These are phyloP conservation scores for Chironomus tepperi DNA, from an alignment of 1,140 invertebrate genomes.

Conservation along the genomic window DNA sequence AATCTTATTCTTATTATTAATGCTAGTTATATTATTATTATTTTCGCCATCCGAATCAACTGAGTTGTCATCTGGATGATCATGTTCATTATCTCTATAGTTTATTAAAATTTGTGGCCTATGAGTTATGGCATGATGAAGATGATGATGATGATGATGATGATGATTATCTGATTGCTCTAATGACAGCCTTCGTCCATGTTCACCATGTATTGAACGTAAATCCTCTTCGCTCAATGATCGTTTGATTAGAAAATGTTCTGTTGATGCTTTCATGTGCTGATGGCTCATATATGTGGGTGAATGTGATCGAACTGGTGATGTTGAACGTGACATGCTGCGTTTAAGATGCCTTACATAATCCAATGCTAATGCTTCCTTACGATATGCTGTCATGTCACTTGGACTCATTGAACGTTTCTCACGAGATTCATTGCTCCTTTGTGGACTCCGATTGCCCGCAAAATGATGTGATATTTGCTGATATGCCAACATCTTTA, in stretches of 20 bases:
- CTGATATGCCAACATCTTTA: conserved; percentile 20
- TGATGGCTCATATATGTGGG: background rate
- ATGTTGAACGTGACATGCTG: conserved; percentile 5
- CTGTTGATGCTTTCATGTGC: background rate
- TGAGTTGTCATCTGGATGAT: background rate
- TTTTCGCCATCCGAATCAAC: background rate
- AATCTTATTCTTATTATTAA: background rate
- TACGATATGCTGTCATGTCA: background rate
- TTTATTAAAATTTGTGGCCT: conserved; percentile 20
- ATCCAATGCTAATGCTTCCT: background rate
- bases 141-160: background rate
- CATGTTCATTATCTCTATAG: background rate
- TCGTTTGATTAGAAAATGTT: conserved; percentile 12
- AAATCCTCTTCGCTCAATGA: conserved; percentile 5
- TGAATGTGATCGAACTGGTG: conserved; percentile 18
- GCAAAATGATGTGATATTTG: conserved; percentile 2
- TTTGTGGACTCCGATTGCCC: background rate
- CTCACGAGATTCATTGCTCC: background rate
- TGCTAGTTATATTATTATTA: conserved; percentile 23
- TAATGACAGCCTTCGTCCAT: background rate
- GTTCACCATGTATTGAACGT: background rate
- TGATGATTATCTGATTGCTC: conserved; percentile 8
- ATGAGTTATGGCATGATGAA: conserved; percentile 17
- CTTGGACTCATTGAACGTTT: background rate
- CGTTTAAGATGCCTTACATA: background rate